Base-by-base conservation (phyloP, 2,113 vertebrate genomes). In the Eonycteris spelaea region DNA sequence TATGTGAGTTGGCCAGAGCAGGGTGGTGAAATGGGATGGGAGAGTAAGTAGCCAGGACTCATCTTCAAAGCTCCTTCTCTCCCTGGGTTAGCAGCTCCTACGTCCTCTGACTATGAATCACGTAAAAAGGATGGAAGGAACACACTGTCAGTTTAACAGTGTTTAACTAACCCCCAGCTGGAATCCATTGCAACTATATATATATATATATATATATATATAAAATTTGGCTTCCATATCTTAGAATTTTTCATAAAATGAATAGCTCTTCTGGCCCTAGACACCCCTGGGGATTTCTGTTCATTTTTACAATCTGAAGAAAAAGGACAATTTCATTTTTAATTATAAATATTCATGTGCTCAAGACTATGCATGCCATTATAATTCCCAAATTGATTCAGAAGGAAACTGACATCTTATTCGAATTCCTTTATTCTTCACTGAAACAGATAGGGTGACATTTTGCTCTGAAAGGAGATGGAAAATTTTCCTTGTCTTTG, bases 311-410 rank as follows among this genome's bases (percentile, higher is more conserved):
- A 91, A 90, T 96, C 89, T 92, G 68, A 82, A 85, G 8, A 87
- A 95, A 96, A 97, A 89, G 70, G 78, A 95, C 73, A 92, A 97
- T 96, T 97, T 97, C 84, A 96, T 94, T 96, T 97, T 95, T 90
- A 96, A 97, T 97, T 96, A 97, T 97, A 96, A 97, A 97, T 97
- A 98, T 98, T 97, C 96, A 98, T 97, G 96, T 67, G 73, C 53
- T 97, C 93, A 67, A 97, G 91, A 96, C 84, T 91, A 43, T 95
- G 91, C 94, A 96, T 95, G 91, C 95, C 93, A 96, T 98, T 97
- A 97, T 93, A 90, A 95, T 93, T 97, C 90, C 89, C 70, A 95
- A 96, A 96, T 97, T 97, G 94, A 95, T 97, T 97, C 94, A 95
- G 78, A 91, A 93, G 43, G 71, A 97, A 96, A 90, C 79, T 95